phyloP scores from a whole-genome alignment of 2,113 vertebrate species.

The Lampris megalopsis region DNA sequence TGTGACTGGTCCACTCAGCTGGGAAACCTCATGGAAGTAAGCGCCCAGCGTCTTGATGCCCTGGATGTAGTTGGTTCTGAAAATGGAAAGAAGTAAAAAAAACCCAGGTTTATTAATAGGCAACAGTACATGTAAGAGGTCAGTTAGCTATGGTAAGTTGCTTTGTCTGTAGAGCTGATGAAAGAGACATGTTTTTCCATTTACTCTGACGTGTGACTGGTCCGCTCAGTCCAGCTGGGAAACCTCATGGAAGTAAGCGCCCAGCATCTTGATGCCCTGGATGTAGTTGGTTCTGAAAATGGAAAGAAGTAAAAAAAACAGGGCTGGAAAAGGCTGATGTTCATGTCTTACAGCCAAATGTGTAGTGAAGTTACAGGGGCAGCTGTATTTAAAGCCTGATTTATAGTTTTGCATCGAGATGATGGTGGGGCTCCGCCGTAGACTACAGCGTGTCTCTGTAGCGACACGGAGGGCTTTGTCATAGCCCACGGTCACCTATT shows the following conservation, averaged over 20 bases:
- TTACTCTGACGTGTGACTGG: not conserved
- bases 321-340: not conserved
- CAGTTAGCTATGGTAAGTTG: too few relatives aligned
- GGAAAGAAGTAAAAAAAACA: conserved; percentile 8
- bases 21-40: conserved; percentile 94
- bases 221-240: conserved; percentile 86
- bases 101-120: too few relatives aligned
- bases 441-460: too few relatives aligned
- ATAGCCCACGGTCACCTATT: too few relatives aligned
- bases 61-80: conserved; percentile 93
- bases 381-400: too few relatives aligned
- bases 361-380: too few relatives aligned
- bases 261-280: conserved; percentile 93
- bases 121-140: too few relatives aligned
- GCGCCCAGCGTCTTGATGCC: conserved; percentile 93
- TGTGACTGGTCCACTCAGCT: conserved; percentile 77
- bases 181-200: not conserved
- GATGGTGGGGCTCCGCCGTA: too few relatives aligned
- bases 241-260: conserved; percentile 93
- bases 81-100: conserved; percentile 30
- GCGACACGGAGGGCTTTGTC: too few relatives aligned
- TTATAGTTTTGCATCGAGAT: too few relatives aligned
- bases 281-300: conserved; percentile 91
- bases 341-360: too few relatives aligned
- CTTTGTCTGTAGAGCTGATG: too few relatives aligned